Evolutionary conservation across 1,140 invertebrate genomes (phyloP).

Genomic region (Mamestra configurata): DNA sequence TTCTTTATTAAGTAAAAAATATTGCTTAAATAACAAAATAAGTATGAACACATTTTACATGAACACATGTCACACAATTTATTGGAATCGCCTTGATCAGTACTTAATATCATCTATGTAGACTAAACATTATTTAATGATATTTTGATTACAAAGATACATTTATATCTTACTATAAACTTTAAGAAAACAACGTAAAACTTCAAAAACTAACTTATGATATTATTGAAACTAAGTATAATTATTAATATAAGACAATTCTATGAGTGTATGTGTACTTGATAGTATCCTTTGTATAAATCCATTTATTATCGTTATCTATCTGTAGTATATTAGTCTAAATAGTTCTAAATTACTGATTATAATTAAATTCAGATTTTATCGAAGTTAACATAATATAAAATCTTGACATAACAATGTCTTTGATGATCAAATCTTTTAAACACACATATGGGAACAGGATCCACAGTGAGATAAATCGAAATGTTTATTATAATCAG

Average conservation of each 20-base stretch:
- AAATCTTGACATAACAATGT: no score
- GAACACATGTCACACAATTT: no score
- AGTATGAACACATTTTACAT: no score
- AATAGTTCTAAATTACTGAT: not conserved
- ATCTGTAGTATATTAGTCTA: not conserved
- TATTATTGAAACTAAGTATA: slow-evolving; percentile 12
- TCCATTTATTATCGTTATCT: not conserved
- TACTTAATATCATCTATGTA: slow-evolving; percentile 6
- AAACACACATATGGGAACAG: no score
- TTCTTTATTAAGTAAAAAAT: no score
- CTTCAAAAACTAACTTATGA: slow-evolving; percentile 20
- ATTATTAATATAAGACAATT: not conserved
- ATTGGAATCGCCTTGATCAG: not conserved
- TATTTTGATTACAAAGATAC: not conserved
- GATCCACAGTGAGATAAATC: not conserved
- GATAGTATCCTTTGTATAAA: not conserved
- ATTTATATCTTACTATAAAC: not conserved
- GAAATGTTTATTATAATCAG: not conserved
- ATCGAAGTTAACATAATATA: no score
- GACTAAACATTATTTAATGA: not conserved
- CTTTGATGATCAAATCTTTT: no score
- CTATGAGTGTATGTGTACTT: not conserved
- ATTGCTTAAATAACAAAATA: no score
- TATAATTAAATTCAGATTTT: not conserved
- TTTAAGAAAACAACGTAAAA: not conserved